These are phyloP conservation scores for Automeris io DNA, from an alignment of 2,888 invertebrate species.

Conservation along the genomic window DNA sequence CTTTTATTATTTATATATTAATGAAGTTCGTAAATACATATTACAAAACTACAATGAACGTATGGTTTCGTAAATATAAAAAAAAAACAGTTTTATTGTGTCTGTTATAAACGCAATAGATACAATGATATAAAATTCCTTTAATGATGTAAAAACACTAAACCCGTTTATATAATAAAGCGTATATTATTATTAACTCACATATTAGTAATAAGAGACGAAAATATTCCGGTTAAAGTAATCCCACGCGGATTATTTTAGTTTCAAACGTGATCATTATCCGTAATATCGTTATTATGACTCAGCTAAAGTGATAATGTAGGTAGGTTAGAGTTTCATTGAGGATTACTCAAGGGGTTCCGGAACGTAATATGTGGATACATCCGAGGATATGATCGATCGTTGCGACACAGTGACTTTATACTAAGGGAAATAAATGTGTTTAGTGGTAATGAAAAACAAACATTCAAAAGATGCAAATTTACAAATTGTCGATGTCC, in stretches of 20 bases:
- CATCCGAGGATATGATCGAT: slow-evolving; percentile 38
- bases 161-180: too few species aligned
- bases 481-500: too few species aligned
- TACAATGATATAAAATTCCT: too few species aligned
- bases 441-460: slow-evolving; percentile 23
- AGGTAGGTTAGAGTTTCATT: slow-evolving; percentile 25
- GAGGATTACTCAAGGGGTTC: slow-evolving; percentile 37
- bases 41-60: too few species aligned
- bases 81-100: too few species aligned
- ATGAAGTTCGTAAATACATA: too few species aligned
- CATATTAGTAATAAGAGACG: not conserved
- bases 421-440: slow-evolving; percentile 22
- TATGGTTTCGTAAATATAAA: too few species aligned
- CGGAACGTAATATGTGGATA: slow-evolving; percentile 22
- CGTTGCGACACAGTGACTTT: slow-evolving; percentile 29
- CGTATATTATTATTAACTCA: too few species aligned
- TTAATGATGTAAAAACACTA: too few species aligned
- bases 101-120: too few species aligned
- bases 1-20: too few species aligned
- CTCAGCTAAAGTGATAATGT: slow-evolving; percentile 22
- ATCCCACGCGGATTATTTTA: slow-evolving; percentile 11
- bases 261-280: slow-evolving; percentile 16
- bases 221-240: not conserved
- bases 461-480: slow-evolving; percentile 5
- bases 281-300: slow-evolving; percentile 29